Conservation (phyloP, 2,888 invertebrate species). For the Hydropsyche betteni region DNA sequence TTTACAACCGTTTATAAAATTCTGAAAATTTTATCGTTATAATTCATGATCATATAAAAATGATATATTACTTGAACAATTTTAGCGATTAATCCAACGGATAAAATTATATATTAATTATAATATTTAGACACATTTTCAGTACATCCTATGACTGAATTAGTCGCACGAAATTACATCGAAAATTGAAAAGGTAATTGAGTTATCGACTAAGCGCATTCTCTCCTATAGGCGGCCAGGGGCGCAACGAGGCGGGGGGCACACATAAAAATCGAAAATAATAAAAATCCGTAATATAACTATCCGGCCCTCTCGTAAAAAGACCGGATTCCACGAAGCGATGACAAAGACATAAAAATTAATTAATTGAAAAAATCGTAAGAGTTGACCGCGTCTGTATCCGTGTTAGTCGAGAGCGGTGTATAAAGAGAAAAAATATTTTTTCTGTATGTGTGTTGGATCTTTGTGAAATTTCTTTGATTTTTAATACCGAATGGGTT, state of each 20-base stretch:
- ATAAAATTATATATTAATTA: no score
- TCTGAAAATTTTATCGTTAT: no score
- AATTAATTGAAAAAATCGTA: conserved; percentile 48
- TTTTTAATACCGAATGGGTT: neutral
- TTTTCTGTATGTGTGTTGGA: no score
- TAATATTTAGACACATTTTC: neutral
- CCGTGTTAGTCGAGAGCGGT: conserved; percentile 16
- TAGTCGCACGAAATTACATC: neutral
- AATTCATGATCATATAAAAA: no score
- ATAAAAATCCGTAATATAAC: conserved; percentile 17
- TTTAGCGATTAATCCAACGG: no score
- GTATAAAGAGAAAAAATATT: conserved; percentile 6
- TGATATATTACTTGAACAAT: no score
- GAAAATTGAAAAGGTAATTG: no score
- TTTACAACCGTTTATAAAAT: no score
- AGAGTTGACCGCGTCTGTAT: conserved; percentile 10
- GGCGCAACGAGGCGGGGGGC: no score
- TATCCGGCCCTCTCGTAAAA: conserved; percentile 38
- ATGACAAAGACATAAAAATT: conserved; percentile 51
- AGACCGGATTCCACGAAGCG: conserved; percentile 49
- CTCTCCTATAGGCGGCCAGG: no score
- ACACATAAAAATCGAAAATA: conserved; percentile 34
- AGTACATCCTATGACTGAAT: neutral
- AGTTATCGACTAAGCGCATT: no score
- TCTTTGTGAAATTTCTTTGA: no score